Evolutionary conservation across 2,797 vertebrate species (phyloP).

Genomic region (Ataeniobius toweri): DNA sequence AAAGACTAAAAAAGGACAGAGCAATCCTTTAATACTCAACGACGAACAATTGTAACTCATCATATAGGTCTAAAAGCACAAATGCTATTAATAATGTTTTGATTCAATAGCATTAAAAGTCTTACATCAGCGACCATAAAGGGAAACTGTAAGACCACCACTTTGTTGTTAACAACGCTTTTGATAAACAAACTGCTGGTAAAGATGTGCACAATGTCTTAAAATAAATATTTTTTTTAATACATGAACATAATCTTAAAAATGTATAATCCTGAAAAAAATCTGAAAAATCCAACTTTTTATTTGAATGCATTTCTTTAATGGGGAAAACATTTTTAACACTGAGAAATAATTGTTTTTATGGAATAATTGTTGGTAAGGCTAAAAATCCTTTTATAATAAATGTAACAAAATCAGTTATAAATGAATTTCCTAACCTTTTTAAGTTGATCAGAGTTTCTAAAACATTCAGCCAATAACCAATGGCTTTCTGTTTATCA

Average conservation of each 20-base stretch:
- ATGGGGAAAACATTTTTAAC: background rate
- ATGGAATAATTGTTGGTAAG: background rate
- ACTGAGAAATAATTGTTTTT: background rate
- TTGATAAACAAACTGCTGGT: background rate
- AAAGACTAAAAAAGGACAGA: slow-evolving; percentile 40
- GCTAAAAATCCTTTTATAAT: background rate
- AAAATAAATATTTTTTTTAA: background rate
- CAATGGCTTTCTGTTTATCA: background rate
- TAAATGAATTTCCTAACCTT: background rate
- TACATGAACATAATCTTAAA: background rate
- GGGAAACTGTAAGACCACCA: background rate
- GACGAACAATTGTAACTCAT: slow-evolving; percentile 23
- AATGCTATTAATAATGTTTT: slow-evolving; percentile 13
- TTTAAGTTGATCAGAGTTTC: background rate
- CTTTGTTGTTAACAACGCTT: background rate
- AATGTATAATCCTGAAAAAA: too few species aligned
- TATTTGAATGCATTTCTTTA: background rate
- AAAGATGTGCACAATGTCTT: background rate
- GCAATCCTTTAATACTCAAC: slow-evolving; percentile 43
- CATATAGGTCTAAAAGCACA: slow-evolving; percentile 40
- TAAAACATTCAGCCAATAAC: background rate
- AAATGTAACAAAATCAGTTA: background rate
- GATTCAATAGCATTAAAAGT: slow-evolving; percentile 19
- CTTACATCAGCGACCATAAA: slow-evolving; percentile 3
- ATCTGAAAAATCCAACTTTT: too few species aligned